Percentiles rank a stretch among this genome's conserved stretches.
Conservation (phyloP, 2,888 invertebrate genomes). For the Pherbina coryleti region DNA sequence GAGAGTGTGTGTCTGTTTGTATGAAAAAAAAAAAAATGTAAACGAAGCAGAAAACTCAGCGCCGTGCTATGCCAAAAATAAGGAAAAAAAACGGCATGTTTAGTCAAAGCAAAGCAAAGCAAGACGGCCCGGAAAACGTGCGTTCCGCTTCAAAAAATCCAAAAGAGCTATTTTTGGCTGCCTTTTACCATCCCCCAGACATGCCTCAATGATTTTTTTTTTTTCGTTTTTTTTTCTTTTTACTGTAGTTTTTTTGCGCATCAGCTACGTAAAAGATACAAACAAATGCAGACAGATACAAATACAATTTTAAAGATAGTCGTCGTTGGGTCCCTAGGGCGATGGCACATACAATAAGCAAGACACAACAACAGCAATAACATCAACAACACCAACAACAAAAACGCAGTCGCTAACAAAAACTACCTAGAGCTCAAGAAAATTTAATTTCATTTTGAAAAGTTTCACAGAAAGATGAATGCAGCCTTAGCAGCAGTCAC, state of each 20-base stretch:
- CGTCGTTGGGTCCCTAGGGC: slow-evolving; percentile 47
- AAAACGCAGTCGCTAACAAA: slow-evolving; percentile 33
- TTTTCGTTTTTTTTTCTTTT: slow-evolving; percentile 37
- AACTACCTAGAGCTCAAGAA: slow-evolving; percentile 29
- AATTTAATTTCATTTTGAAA: slow-evolving; percentile 35
- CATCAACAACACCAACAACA: slow-evolving; percentile 36
- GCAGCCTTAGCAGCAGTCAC: neutral
- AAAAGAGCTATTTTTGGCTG: slow-evolving; percentile 48
- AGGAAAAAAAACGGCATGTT: neutral
- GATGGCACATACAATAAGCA: neutral
- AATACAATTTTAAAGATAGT: slow-evolving; percentile 48
- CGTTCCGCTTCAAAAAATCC: slow-evolving; percentile 50
- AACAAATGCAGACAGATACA: slow-evolving; percentile 36
- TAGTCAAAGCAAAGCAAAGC: neutral
- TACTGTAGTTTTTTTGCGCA: slow-evolving; percentile 4
- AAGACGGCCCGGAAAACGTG: slow-evolving; percentile 36
- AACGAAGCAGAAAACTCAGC: slow-evolving; percentile 35
- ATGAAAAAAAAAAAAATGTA: neutral
- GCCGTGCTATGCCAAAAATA: slow-evolving; percentile 16
- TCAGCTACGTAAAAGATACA: neutral
- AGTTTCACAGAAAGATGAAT: slow-evolving; percentile 25
- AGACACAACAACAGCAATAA: slow-evolving; percentile 26
- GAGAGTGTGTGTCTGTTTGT: too few species aligned
- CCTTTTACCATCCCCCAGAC: slow-evolving; percentile 23
- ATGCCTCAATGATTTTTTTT: slow-evolving; percentile 52